phyloP scores from a whole-genome alignment of 92 coral and sea anemone genomes.

The Epizoanthus rinbou region DNA sequence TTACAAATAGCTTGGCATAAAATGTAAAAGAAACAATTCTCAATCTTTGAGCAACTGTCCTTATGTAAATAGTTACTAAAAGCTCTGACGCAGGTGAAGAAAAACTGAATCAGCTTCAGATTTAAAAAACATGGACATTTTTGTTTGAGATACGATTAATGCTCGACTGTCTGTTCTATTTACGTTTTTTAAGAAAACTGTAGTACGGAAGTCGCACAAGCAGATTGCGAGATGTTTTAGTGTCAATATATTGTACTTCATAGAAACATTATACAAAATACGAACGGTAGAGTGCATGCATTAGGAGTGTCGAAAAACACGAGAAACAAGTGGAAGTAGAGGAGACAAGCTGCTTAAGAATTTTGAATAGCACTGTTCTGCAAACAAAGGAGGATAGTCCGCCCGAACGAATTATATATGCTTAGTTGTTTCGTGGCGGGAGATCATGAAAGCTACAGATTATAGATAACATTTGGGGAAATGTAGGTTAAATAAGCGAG shows the following conservation, averaged over 20 bases:
- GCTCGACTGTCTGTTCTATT: neutral
- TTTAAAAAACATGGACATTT: conserved; percentile 24
- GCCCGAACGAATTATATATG: neutral
- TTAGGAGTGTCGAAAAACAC: too few relatives aligned
- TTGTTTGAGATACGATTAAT: neutral
- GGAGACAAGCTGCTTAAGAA: too few relatives aligned
- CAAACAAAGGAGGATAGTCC: too few relatives aligned
- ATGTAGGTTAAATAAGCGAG: conserved; percentile 42
- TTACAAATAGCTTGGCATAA: conserved; percentile 36
- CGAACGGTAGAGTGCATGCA: too few relatives aligned
- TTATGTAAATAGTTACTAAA: conserved; percentile 31
- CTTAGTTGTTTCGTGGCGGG: conserved; percentile 22
- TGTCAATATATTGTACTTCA: neutral
- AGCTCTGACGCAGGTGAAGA: conserved; percentile 35
- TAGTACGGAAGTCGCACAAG: neutral
- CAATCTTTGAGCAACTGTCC: conserved; percentile 40
- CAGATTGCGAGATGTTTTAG: neutral
- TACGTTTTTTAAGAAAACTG: conserved; percentile 13
- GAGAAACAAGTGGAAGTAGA: too few relatives aligned
- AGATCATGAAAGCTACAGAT: neutral
- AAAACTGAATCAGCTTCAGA: conserved; percentile 17
- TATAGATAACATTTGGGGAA: conserved; percentile 12
- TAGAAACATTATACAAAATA: too few relatives aligned
- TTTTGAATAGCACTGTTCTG: too few relatives aligned
- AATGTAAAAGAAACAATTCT: conserved; percentile 12